A percentile compares a stretch with the other conserved stretches of the same genome.
These are phyloP conservation scores for Nematostella vectensis DNA, from an alignment of 92 coral and sea anemone genomes.

Conservation along the genomic window DNA sequence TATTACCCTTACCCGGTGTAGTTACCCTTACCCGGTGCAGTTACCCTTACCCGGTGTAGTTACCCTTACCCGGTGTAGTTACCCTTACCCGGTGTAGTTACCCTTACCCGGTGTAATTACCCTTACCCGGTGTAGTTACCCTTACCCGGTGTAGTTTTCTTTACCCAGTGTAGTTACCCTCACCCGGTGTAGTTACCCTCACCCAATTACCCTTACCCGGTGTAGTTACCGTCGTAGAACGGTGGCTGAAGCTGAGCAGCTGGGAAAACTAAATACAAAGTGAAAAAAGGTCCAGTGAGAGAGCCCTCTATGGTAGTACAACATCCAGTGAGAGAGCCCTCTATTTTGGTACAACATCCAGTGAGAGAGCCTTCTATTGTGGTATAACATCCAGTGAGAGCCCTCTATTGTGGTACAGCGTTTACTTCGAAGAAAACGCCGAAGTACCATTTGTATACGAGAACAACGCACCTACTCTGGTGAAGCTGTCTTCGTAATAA, in stretches of 20 bases:
- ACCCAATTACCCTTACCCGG: conserved; percentile 29
- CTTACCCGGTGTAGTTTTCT: background rate
- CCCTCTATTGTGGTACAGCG: too few relatives aligned
- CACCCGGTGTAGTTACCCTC: too few relatives aligned
- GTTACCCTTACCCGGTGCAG: background rate
- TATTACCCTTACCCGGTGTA: conserved; percentile 44
- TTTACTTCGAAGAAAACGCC: too few relatives aligned
- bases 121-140: conserved; percentile 44
- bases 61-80: background rate
- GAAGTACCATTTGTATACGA: too few relatives aligned
- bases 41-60: conserved; percentile 42
- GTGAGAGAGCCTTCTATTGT: too few relatives aligned
- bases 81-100: conserved; percentile 42
- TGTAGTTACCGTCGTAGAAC: conserved; percentile 39
- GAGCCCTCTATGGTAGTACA: too few relatives aligned
- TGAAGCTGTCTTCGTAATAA: conserved; percentile 1
- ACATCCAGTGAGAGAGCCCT: too few relatives aligned
- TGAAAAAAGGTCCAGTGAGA: too few relatives aligned
- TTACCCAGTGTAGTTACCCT: conserved; percentile 50
- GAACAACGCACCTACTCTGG: conserved; percentile 3
- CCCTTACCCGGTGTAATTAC: background rate
- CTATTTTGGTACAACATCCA: too few relatives aligned
- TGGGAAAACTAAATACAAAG: conserved; percentile 38
- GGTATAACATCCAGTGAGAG: too few relatives aligned
- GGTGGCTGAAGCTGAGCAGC: conserved; percentile 74